These are phyloP conservation scores for Seira sanloemensis DNA, from an alignment of 2,888 invertebrate genomes.

Conservation along the genomic window DNA sequence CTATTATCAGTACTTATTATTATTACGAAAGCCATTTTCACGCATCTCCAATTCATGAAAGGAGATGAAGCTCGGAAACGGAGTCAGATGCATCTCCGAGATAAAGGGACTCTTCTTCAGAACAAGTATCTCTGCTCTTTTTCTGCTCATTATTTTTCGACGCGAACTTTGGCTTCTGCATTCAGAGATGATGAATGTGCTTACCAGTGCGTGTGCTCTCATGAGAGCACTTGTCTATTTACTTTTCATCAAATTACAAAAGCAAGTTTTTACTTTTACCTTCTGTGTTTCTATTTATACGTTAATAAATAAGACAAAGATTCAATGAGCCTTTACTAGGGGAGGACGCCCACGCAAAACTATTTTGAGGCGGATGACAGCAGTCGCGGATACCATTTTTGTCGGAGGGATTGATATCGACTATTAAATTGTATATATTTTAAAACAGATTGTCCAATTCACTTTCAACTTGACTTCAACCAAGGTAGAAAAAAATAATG, in stretches of 20 bases:
- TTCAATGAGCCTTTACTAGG: background rate
- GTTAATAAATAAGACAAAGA: background rate
- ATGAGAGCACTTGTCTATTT: too few relatives aligned
- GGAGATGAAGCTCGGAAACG: too few relatives aligned
- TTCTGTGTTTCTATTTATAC: too few relatives aligned
- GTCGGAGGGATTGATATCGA: too few relatives aligned
- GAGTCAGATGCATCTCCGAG: background rate
- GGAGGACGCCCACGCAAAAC: too few relatives aligned
- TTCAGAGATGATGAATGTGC: conserved; percentile 4
- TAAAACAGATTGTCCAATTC: too few relatives aligned
- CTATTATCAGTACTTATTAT: background rate
- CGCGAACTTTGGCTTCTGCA: background rate
- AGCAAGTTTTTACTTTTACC: background rate
- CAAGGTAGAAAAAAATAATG: too few relatives aligned
- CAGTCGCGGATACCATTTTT: too few relatives aligned
- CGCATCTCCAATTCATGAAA: background rate
- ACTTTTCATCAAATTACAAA: background rate
- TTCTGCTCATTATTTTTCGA: background rate
- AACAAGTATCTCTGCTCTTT: background rate
- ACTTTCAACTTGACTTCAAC: too few relatives aligned
- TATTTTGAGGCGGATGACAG: too few relatives aligned
- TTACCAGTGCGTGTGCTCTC: background rate
- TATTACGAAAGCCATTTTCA: conserved; percentile 4
- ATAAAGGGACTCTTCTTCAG: background rate
- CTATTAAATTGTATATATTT: too few relatives aligned